A percentile compares a stretch with the other conserved stretches of the same genome.
phyloP scores from a whole-genome alignment of 2,113 vertebrate species.

The Athene cunicularia region DNA sequence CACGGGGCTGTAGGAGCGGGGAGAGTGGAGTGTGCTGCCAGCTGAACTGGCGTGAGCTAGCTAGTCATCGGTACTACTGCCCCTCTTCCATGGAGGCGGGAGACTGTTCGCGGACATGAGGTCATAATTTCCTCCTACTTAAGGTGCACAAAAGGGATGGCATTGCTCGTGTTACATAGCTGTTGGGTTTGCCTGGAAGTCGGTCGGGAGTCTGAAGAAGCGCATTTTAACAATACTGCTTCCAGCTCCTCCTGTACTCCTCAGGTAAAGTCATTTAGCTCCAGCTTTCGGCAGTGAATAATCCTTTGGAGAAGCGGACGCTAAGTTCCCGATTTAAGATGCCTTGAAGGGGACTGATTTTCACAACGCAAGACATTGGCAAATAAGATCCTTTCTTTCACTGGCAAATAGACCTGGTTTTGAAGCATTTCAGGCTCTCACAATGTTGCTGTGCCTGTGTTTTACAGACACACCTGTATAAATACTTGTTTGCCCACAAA shows the following conservation, averaged over 20 bases:
- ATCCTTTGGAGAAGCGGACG: background rate
- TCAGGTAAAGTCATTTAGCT: background rate
- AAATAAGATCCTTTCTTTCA: background rate
- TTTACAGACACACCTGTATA: background rate
- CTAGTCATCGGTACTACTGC: background rate
- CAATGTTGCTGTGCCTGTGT: background rate
- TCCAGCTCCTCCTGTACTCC: background rate
- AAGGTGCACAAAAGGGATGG: background rate
- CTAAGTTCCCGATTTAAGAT: background rate
- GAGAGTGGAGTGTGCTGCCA: background rate
- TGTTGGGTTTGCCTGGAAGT: background rate
- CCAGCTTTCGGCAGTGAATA: background rate
- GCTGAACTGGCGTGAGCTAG: background rate
- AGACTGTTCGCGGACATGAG: fast-evolving
- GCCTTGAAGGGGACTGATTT: background rate
- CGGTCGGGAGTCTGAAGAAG: background rate
- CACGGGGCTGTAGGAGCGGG: background rate
- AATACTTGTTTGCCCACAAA: background rate
- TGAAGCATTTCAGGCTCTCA: background rate
- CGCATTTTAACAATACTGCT: background rate
- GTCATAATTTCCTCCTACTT: background rate
- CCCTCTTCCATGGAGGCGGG: background rate
- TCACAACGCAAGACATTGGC: background rate
- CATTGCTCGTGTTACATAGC: background rate
- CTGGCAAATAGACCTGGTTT: background rate